phyloP scores from a whole-genome alignment of 1,140 invertebrate genomes.

The Atopsyche davidsoni region DNA sequence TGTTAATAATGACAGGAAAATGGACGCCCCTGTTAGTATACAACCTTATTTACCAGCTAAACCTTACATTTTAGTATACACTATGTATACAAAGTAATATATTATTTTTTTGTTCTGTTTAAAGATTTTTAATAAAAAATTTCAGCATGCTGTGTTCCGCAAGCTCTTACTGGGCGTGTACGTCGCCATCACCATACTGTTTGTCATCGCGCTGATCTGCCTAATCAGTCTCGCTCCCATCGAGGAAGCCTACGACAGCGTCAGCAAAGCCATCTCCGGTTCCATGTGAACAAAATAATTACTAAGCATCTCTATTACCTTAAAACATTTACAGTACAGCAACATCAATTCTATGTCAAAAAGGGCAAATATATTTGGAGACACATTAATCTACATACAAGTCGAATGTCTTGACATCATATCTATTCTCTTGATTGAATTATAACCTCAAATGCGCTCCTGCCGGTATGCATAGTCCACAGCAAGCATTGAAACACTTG shows the following conservation, averaged over 20 bases:
- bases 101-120: conserved; percentile 7
- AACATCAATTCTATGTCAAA: no score
- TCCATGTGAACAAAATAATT: no score
- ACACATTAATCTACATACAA: no score
- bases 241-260: conserved; percentile 43
- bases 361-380: no score
- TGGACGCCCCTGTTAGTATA: conserved; percentile 67
- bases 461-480: no score
- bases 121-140: conserved; percentile 26
- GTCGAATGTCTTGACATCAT: no score
- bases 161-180: conserved; percentile 71
- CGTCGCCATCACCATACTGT: conserved; percentile 56
- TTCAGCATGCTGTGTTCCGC: conserved; percentile 67
- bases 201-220: conserved; percentile 62
- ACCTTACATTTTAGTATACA: neutral
- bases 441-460: no score
- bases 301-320: no score
- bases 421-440: no score
- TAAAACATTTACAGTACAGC: no score
- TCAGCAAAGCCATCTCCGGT: conserved; percentile 32
- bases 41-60: conserved; percentile 2
- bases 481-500: no score
- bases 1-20: conserved; percentile 58
- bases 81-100: conserved; percentile 16
- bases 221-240: conserved; percentile 72